Evolutionary conservation across 2,888 invertebrate species (phyloP), one percentile per base, ranked within the genome.

Genomic region (Epistrophella euchroma): DNA sequence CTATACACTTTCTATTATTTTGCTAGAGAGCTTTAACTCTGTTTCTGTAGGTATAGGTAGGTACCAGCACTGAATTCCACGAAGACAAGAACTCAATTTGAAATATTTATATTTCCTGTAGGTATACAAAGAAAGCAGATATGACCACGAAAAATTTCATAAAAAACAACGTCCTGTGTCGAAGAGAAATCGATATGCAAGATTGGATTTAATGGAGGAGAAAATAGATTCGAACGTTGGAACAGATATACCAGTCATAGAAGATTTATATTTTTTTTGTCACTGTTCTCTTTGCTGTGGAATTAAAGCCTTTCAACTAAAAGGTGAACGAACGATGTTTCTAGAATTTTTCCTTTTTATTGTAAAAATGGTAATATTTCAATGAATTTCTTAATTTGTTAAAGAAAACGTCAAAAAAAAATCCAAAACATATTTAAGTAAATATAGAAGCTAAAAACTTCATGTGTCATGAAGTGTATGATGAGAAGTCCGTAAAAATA

Each of bases 171-270:
- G 25, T 52, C 55, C 37, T 60, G 73, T 47, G 72, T 66, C 17
- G 55, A 37, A 47, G 40, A 32, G 79, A 58, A 50, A 79, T 66
- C 56, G 66, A 66, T 79, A 66, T 28, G 66, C 47, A 17, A 50
- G 64, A 73, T 79, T 58, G 64, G 40, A 73, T 79, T 66, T 79
- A 79, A 73, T 79, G 73, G 66, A 68, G 58, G 66, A 50, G 73
- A 79, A 79, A 79, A 72, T 79, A 50, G 62, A 79, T 66, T 56
- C 17, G 25, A 68, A 68, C n/a, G 52, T 50, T 68, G 19, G 22
- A 22, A 52, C 2, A 52, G 25, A 52, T 28, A 0, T 52, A 25
- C 25, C 28, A 52, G 19, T 7, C 43, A 45, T 17, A 52, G n/a
- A 28, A n/a, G 52, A 52, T 25, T 52, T 50, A 2, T 50, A 13